Conservation (phyloP, 1,140 invertebrate species). For the Elymnias hypermnestra region DNA sequence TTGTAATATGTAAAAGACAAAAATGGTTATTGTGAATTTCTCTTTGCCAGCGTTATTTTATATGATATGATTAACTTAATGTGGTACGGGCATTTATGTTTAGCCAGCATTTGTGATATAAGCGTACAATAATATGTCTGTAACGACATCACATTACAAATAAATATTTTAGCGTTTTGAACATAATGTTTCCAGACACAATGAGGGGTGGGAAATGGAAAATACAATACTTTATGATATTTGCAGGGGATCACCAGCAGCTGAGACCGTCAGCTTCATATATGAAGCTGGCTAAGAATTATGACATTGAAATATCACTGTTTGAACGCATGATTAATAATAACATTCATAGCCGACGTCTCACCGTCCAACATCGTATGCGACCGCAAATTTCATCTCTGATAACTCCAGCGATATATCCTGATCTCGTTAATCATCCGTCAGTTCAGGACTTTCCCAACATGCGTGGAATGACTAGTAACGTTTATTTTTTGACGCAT, state of each 20-base stretch:
- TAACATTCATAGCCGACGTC: slow-evolving; percentile 70
- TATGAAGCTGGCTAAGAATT: slow-evolving; percentile 77
- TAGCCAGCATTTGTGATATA: too few species aligned
- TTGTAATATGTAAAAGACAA: too few species aligned
- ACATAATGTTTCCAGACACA: too few species aligned
- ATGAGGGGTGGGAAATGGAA: too few species aligned
- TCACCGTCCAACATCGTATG: slow-evolving; percentile 82
- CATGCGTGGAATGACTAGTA: slow-evolving; percentile 73
- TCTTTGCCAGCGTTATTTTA: too few species aligned
- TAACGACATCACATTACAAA: too few species aligned
- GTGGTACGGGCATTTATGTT: too few species aligned
- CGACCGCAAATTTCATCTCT: slow-evolving; percentile 79
- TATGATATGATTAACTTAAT: too few species aligned
- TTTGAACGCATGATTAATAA: slow-evolving; percentile 84
- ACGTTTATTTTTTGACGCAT: slow-evolving; percentile 81
- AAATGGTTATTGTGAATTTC: too few species aligned
- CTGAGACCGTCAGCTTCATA: slow-evolving; percentile 81
- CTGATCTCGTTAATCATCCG: slow-evolving; percentile 74
- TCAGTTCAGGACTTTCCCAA: slow-evolving; percentile 72
- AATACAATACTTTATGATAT: too few species aligned
- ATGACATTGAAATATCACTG: slow-evolving; percentile 82
- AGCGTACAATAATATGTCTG: too few species aligned
- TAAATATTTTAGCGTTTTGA: too few species aligned
- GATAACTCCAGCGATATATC: slow-evolving; percentile 79
- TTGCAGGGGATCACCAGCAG: slow-evolving; percentile 85